These are phyloP conservation scores for Pangasius macronema DNA, from an alignment of 2,797 vertebrate species.

Conservation along the genomic window DNA sequence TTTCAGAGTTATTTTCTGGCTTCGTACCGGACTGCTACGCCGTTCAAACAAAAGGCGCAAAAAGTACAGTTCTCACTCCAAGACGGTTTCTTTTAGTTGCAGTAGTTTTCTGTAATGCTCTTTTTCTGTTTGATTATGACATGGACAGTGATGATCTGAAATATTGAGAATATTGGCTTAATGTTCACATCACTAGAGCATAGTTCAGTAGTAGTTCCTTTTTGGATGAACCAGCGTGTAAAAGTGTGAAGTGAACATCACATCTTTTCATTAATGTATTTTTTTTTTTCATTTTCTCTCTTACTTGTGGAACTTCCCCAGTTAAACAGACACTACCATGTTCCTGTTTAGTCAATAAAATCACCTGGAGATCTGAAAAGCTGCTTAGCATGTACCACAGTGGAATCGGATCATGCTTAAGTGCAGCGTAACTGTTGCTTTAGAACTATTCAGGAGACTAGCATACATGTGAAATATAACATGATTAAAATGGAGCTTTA, in stretches of 20 bases:
- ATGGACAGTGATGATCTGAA: slow-evolving; percentile 64
- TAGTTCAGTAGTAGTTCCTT: slow-evolving; percentile 41
- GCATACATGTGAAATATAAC: slow-evolving; percentile 7
- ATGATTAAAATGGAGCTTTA: slow-evolving; percentile 22
- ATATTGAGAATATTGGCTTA: slow-evolving; percentile 60
- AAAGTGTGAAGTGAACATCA: slow-evolving; percentile 63
- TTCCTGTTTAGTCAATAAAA: slow-evolving; percentile 27
- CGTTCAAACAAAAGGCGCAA: slow-evolving; percentile 58
- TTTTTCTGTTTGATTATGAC: slow-evolving; percentile 34
- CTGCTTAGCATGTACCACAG: slow-evolving; percentile 48
- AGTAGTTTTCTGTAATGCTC: slow-evolving; percentile 49
- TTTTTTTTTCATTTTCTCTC: background rate
- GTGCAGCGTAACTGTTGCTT: slow-evolving; percentile 24
- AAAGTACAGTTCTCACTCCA: slow-evolving; percentile 17
- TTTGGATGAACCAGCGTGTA: slow-evolving; percentile 29
- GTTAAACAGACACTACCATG: slow-evolving; percentile 30
- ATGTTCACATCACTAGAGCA: slow-evolving; percentile 25
- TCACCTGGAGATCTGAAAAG: slow-evolving; percentile 33
- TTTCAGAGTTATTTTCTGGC: slow-evolving; percentile 35
- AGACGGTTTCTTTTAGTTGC: slow-evolving; percentile 64
- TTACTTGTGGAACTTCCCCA: slow-evolving; percentile 24
- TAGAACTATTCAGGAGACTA: slow-evolving; percentile 35
- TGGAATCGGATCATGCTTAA: slow-evolving; percentile 38
- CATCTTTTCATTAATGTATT: slow-evolving; percentile 37
- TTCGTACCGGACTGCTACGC: slow-evolving; percentile 68